A percentile compares a stretch with the other conserved stretches of the same genome.
Evolutionary conservation across 2,113 vertebrate species (phyloP).

Genomic region (Cacatua alba): DNA sequence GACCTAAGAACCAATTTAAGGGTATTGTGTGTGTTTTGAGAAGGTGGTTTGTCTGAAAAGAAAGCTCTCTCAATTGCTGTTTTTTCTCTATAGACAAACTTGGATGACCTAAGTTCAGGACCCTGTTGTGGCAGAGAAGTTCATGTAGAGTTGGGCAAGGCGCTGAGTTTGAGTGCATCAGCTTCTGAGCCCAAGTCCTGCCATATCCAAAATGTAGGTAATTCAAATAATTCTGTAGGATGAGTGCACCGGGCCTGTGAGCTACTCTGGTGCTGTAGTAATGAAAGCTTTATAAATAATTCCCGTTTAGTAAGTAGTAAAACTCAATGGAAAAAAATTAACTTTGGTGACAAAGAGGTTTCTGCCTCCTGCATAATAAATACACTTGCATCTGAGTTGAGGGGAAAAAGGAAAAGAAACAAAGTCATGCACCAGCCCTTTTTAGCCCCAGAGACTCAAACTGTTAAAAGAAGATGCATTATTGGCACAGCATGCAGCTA

Average conservation of each 20-base stretch:
- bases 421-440: not conserved
- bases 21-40: not conserved
- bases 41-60: not conserved
- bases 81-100: not conserved
- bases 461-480: slow-evolving; percentile 57
- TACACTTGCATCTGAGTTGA: not conserved
- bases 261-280: not conserved
- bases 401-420: not conserved
- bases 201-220: not conserved
- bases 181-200: not conserved
- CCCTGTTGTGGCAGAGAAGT: not conserved
- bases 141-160: not conserved
- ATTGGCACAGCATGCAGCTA: not conserved
- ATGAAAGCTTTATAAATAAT: not conserved
- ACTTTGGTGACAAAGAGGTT: not conserved
- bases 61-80: not conserved
- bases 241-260: not conserved
- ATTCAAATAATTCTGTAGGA: not conserved
- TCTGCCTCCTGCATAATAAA: not conserved
- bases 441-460: slow-evolving; percentile 29
- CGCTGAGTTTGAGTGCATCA: not conserved
- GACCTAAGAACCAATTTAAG: not conserved
- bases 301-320: not conserved
- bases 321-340: not conserved
- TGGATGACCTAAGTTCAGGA: not conserved